phyloP scores from a whole-genome alignment of 2,888 invertebrate species.

The Parelbella ahira region DNA sequence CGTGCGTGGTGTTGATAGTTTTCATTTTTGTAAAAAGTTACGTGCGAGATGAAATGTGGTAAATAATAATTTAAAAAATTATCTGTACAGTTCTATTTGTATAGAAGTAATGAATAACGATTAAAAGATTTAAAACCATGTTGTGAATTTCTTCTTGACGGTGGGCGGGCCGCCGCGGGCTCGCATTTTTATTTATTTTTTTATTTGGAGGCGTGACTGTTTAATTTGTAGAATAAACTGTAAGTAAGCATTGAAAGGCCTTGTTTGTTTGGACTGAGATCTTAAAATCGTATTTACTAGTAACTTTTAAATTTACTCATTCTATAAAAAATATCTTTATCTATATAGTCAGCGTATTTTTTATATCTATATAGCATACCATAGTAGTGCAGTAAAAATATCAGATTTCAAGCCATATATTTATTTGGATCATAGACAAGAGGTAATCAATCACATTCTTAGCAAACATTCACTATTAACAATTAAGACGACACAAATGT shows the following conservation, averaged over 20 bases:
- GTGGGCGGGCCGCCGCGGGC: conserved; percentile 46
- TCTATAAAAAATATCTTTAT: conserved; percentile 9
- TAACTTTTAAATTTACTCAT: conserved; percentile 14
- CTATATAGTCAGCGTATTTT: conserved; percentile 4
- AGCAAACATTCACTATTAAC: no score
- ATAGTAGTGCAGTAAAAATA: no score
- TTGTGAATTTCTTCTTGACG: conserved; percentile 75
- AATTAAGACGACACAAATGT: no score
- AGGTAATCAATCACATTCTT: no score
- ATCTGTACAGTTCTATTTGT: conserved; percentile 83
- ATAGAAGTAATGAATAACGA: conserved; percentile 82
- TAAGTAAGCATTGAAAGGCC: conserved; percentile 64
- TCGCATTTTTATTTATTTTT: conserved; percentile 60
- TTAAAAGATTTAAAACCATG: conserved; percentile 74
- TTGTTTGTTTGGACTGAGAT: conserved; percentile 52
- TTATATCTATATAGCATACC: no score
- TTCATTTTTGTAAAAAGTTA: conserved; percentile 82
- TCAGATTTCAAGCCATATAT: no score
- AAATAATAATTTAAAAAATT: conserved; percentile 78
- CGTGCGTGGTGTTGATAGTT: conserved; percentile 78
- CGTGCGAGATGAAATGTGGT: conserved; percentile 76
- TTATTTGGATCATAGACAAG: no score
- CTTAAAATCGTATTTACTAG: conserved; percentile 15
- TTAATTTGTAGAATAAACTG: conserved; percentile 77
- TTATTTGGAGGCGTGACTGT: conserved; percentile 71